Percentiles rank a stretch among this genome's conserved stretches.
These are phyloP conservation scores for Octomys mimax DNA, from an alignment of 2,797 vertebrate species.

Conservation along the genomic window DNA sequence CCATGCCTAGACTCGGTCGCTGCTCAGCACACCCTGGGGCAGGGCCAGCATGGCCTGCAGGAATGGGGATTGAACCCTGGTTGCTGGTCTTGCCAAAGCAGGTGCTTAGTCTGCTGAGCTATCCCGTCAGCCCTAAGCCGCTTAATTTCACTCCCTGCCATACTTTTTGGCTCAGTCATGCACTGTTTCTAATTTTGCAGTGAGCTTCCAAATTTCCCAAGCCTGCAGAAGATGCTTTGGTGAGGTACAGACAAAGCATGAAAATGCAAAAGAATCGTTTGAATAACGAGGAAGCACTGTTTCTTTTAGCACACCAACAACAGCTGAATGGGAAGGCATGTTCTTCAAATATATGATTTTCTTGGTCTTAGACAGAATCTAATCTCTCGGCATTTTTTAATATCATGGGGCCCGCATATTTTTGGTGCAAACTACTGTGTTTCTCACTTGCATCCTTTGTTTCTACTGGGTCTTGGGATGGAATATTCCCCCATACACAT, in stretches of 20 bases:
- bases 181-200: neutral
- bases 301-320: neutral
- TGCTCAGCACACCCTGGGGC: too few relatives aligned
- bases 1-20: too few relatives aligned
- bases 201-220: neutral
- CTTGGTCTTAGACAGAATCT: too few relatives aligned
- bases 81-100: too few relatives aligned
- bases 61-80: too few relatives aligned
- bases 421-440: neutral
- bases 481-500: neutral
- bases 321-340: neutral
- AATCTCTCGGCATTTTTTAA: neutral
- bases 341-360: neutral
- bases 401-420: neutral
- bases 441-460: neutral
- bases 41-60: too few relatives aligned
- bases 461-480: neutral
- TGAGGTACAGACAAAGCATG: neutral
- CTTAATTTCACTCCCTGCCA: too few relatives aligned
- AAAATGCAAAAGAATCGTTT: neutral
- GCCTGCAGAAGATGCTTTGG: neutral
- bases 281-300: neutral
- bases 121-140: too few relatives aligned
- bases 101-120: too few relatives aligned
- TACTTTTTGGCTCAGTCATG: neutral